Evolutionary conservation across 2,113 vertebrate species (phyloP).

Genomic region (Neopipo cinnamomea): DNA sequence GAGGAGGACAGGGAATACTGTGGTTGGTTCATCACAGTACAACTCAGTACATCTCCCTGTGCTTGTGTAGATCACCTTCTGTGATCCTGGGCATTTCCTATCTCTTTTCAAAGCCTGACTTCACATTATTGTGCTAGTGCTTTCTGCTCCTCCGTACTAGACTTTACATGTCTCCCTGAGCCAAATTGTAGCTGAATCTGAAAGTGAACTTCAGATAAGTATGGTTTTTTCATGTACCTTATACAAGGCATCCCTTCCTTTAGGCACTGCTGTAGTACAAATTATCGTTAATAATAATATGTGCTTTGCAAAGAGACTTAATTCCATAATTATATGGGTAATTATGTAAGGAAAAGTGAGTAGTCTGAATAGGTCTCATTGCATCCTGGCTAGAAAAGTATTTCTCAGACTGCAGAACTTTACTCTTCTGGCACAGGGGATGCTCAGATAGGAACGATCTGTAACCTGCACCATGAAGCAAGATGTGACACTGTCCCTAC

Average conservation of each 20-base stretch:
- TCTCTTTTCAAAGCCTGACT: neutral
- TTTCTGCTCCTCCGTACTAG: neutral
- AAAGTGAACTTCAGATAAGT: neutral
- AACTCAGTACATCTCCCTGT: neutral
- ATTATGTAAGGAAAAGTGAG: conserved; percentile 30
- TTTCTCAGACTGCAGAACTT: neutral
- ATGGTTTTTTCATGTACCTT: neutral
- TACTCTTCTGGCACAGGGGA: neutral
- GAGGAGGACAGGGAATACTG: neutral
- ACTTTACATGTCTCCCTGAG: neutral
- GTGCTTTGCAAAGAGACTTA: conserved; percentile 23
- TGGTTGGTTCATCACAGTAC: neutral
- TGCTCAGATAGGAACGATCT: neutral
- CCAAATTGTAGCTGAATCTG: neutral
- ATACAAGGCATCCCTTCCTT: conserved; percentile 9
- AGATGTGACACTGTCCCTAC: neutral
- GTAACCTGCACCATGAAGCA: neutral
- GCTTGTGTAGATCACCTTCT: neutral
- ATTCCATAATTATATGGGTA: conserved; percentile 60
- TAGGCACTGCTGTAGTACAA: conserved; percentile 56
- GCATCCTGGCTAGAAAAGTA: neutral
- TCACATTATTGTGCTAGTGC: neutral
- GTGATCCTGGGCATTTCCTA: neutral
- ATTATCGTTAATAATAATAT: conserved; percentile 50
- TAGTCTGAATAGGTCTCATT: conserved; percentile 7